Evolutionary conservation across 30 jellyfish, hydroid and myxozoan species (phyloP).

Genomic region (Nemopilema nomurai): DNA sequence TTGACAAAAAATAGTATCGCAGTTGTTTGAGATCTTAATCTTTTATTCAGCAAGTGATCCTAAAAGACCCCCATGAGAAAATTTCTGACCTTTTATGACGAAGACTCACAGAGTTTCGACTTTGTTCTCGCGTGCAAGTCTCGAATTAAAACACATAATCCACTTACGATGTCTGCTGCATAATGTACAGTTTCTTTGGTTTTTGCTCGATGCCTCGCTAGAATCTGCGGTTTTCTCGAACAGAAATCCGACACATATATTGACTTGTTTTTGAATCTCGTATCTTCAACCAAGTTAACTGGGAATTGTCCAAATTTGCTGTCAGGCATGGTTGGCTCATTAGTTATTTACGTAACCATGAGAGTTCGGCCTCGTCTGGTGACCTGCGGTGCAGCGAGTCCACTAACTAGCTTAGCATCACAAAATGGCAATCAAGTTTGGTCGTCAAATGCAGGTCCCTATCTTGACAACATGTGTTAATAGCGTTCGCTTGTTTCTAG

Average conservation of each 20-base stretch:
- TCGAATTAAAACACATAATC: background rate
- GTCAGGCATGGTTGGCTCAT: conserved; percentile 29
- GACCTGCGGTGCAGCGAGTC: background rate
- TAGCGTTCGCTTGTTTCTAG: conserved; percentile 18
- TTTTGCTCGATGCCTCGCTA: conserved; percentile 18
- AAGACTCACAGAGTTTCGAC: no score
- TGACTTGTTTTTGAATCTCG: conserved; percentile 23
- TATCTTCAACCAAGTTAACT: conserved; percentile 31
- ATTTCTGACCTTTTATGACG: no score
- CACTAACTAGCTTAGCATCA: background rate
- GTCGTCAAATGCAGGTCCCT: background rate
- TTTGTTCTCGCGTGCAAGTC: background rate
- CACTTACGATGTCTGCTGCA: conserved; percentile 38
- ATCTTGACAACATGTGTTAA: conserved; percentile 11
- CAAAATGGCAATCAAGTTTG: background rate
- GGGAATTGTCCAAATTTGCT: conserved; percentile 30
- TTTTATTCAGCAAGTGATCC: no score
- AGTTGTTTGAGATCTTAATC: no score
- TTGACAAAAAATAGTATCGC: no score
- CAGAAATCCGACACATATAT: conserved; percentile 47
- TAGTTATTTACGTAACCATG: background rate
- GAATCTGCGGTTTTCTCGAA: conserved; percentile 25
- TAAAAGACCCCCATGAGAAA: no score
- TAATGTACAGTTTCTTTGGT: conserved; percentile 47
- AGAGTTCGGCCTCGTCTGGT: background rate